Percentiles rank a stretch among this genome's conserved stretches.
phyloP scores from a whole-genome alignment of 2,888 invertebrate genomes.

The Griposia aprilina region DNA sequence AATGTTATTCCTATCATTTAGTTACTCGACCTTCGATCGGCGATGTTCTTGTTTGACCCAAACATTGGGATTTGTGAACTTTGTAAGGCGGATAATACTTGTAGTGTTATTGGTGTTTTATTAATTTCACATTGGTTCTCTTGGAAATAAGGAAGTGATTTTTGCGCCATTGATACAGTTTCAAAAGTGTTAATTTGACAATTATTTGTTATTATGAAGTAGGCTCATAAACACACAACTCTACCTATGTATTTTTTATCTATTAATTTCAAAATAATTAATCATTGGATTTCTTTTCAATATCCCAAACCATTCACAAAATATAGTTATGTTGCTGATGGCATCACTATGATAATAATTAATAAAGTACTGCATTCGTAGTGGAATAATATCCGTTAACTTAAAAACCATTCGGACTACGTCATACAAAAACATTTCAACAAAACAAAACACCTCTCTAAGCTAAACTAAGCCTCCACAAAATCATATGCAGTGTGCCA shows the following conservation, averaged over 20 bases:
- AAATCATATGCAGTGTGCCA: slow-evolving; percentile 26
- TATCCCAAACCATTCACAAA: too few species aligned
- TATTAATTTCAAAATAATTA: too few species aligned
- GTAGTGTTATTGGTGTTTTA: background rate
- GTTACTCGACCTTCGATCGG: slow-evolving; percentile 34
- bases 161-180: background rate
- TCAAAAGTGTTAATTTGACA: background rate
- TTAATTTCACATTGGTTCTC: background rate
- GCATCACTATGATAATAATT: background rate
- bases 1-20: slow-evolving; percentile 41
- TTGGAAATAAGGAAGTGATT: background rate
- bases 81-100: background rate
- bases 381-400: background rate
- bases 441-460: background rate
- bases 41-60: slow-evolving; percentile 36
- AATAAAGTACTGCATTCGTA: background rate
- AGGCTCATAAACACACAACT: too few species aligned
- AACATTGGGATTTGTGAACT: slow-evolving; percentile 26
- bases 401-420: background rate
- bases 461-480: background rate
- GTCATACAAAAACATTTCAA: background rate
- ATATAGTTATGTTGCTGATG: background rate
- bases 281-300: too few species aligned
- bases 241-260: too few species aligned
- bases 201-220: background rate